These are phyloP conservation scores for Notoglanidium macrostoma DNA, from an alignment of 2,797 vertebrate genomes.

Conservation along the genomic window DNA sequence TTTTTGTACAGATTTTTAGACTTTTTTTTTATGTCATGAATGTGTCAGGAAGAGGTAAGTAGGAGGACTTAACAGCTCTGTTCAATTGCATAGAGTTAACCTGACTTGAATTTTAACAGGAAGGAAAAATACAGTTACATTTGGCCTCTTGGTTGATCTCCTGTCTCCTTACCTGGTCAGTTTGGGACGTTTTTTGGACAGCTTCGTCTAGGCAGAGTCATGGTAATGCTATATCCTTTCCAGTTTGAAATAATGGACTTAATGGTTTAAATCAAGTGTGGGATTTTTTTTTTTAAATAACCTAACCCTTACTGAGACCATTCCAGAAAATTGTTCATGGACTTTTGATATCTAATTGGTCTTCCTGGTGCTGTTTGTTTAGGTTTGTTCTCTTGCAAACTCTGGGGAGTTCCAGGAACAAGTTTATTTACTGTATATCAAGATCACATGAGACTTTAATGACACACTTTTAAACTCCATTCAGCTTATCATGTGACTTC, in stretches of 20 bases:
- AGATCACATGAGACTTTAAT: neutral
- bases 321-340: neutral
- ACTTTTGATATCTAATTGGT: neutral
- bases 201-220: neutral
- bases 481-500: neutral
- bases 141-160: neutral
- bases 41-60: neutral
- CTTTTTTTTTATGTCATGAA: neutral
- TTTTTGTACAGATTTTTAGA: neutral
- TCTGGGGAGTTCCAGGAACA: neutral
- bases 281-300: neutral
- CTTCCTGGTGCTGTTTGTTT: neutral
- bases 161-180: neutral
- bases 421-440: neutral
- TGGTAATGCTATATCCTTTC: neutral
- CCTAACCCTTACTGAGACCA: neutral
- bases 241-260: neutral
- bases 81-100: neutral
- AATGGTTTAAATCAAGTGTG: neutral
- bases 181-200: neutral
- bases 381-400: neutral
- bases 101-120: neutral
- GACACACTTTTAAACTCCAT: neutral
- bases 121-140: neutral
- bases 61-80: neutral